Base-by-base conservation (phyloP, 2,888 invertebrate species). In the Diarsia dahlii region DNA sequence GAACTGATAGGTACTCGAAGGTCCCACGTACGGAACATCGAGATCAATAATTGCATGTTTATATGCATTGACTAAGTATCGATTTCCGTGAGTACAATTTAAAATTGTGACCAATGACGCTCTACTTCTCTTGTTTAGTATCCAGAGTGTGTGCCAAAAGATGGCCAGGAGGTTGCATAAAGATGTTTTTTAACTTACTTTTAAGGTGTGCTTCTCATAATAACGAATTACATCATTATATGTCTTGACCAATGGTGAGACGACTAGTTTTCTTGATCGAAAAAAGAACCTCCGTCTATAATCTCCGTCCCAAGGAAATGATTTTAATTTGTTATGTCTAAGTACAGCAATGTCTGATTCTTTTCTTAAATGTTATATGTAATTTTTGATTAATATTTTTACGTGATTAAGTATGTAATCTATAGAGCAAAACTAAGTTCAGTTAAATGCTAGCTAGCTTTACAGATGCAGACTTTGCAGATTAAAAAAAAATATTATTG, bases 71-170 rank as follows among this genome's bases (percentile, higher is more conserved):
- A 74, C 28, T 45, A 10, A 28, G 50, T 52, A 10, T 75, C 15
- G n/a, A 60, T 76, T 52, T 46, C 20, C 28, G 58, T 50, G 60
- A 45, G 18, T 18, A 76, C 18, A 63, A 76, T 62, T 28, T 60
- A 45, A 50, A 74, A 50, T 34, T 50, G 4, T 12, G 39, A 15
- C 8, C 39, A n/a, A 74, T 50, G 58, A 45, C 50, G 15, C 39
- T 23, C 13, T 68, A 46, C 34, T 78, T 70, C 5, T 70, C 5
- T 76, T 2, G 12, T 78, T 58, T 5, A 58, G 48, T 6, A 18
- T 68, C 56, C 12, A 28, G 56, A 10, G 0, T 50, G 78, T n/a
- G n/a, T 56, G 12, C 28, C n/a, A 52, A 76, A 46, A 20, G 5
- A 74, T 60, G 13, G 8, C 34, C 13, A 62, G 9, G 23, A 15